Conservation (phyloP, 2,113 vertebrate genomes). For the Pavo muticus region DNA sequence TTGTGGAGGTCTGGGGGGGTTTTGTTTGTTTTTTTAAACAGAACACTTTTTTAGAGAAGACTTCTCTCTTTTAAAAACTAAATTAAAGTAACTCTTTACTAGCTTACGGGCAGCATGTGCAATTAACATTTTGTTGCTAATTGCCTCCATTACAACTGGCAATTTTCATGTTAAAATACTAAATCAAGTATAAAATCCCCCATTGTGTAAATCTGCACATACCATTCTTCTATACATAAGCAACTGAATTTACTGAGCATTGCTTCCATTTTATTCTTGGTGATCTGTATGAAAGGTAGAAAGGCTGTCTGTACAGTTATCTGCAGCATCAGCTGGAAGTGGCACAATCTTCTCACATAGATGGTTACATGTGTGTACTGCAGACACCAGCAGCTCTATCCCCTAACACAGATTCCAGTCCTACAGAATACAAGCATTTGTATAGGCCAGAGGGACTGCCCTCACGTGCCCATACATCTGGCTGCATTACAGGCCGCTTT, state of each 20-base stretch:
- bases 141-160: neutral
- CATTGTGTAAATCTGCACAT: neutral
- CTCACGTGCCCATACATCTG: neutral
- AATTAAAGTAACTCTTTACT: neutral
- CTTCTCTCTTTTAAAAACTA: rapidly evolving
- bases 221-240: neutral
- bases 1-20: too few relatives aligned
- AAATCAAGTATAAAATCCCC: neutral
- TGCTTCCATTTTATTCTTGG: neutral
- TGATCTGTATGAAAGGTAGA: neutral
- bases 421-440: neutral
- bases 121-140: neutral
- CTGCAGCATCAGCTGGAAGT: neutral
- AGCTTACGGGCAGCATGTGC: neutral
- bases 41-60: neutral
- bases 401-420: neutral
- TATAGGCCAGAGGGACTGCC: neutral
- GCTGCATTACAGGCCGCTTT: neutral
- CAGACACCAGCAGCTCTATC: neutral
- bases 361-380: neutral
- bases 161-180: neutral
- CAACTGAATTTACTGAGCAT: neutral
- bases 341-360: neutral
- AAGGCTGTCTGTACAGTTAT: neutral
- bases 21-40: neutral